Conservation (phyloP, 1,140 invertebrate genomes). For the Sminthurinus signatus region DNA sequence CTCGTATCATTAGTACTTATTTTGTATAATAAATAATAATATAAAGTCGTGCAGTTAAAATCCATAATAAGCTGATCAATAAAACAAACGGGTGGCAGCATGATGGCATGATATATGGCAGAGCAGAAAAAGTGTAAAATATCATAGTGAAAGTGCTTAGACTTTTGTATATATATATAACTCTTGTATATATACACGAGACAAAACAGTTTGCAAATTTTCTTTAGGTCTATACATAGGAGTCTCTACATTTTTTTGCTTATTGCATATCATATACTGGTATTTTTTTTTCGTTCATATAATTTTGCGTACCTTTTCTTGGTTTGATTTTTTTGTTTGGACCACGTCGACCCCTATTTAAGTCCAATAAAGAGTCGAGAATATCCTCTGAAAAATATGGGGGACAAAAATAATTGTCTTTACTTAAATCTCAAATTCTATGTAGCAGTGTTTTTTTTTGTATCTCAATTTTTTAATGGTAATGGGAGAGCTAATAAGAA, state of each 20-base stretch:
- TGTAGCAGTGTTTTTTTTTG: no score
- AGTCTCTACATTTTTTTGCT: background rate
- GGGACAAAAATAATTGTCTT: no score
- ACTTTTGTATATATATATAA: no score
- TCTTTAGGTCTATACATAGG: background rate
- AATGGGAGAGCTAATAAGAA: no score
- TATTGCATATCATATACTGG: background rate
- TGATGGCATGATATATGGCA: background rate
- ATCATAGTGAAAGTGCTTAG: no score
- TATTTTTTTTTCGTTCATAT: background rate
- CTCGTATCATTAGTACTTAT: background rate
- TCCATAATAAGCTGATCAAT: background rate
- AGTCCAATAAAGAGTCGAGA: conserved; percentile 38
- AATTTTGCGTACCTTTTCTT: conserved; percentile 29
- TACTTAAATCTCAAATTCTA: no score
- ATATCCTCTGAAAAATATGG: no score
- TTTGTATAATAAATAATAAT: background rate
- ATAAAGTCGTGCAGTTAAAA: background rate
- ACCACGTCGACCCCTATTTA: no score
- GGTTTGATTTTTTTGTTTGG: conserved; percentile 39
- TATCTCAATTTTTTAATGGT: no score
- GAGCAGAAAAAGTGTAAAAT: background rate
- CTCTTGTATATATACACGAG: no score
- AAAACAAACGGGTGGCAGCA: background rate
- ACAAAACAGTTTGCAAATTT: background rate